A percentile compares a stretch with the other conserved stretches of the same genome.
Conservation (phyloP, 2,888 invertebrate genomes). For the Rugalucina vietnamica region DNA sequence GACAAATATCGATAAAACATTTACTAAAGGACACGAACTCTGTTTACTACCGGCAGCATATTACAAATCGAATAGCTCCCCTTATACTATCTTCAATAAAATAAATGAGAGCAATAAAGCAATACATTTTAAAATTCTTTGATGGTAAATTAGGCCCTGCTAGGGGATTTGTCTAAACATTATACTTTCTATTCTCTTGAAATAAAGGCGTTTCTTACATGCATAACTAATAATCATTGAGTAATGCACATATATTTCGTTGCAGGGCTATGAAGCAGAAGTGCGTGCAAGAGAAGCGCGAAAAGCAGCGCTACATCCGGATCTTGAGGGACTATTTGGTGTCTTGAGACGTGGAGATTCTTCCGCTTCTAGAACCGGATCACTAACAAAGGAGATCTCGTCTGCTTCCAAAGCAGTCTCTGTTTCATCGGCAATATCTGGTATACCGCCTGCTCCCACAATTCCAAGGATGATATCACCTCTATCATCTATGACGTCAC, state of each 20-base stretch:
- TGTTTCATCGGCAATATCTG: not conserved
- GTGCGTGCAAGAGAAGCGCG: constrained; percentile 62
- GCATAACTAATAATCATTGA: too few relatives aligned
- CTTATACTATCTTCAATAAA: too few relatives aligned
- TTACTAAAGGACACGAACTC: not conserved
- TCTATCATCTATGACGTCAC: not conserved
- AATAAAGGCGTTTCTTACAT: too few relatives aligned
- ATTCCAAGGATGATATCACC: constrained; percentile 2
- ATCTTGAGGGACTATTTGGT: constrained; percentile 74
- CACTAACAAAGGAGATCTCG: not conserved
- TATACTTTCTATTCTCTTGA: too few relatives aligned
- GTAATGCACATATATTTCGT: too few relatives aligned
- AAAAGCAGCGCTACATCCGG: constrained; percentile 58
- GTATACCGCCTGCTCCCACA: not conserved
- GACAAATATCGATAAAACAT: not conserved
- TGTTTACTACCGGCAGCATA: too few relatives aligned
- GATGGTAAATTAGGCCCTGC: too few relatives aligned
- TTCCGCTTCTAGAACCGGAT: constrained; percentile 32
- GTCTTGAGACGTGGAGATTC: constrained; percentile 64
- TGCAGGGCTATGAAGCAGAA: constrained; percentile 71
- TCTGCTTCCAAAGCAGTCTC: constrained; percentile 21
- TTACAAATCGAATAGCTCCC: too few relatives aligned
- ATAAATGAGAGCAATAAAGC: too few relatives aligned
- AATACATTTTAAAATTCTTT: too few relatives aligned
- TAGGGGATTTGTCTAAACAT: too few relatives aligned